Conservation (phyloP, 2,797 vertebrate species). For the Lindbergichthys nudifrons region DNA sequence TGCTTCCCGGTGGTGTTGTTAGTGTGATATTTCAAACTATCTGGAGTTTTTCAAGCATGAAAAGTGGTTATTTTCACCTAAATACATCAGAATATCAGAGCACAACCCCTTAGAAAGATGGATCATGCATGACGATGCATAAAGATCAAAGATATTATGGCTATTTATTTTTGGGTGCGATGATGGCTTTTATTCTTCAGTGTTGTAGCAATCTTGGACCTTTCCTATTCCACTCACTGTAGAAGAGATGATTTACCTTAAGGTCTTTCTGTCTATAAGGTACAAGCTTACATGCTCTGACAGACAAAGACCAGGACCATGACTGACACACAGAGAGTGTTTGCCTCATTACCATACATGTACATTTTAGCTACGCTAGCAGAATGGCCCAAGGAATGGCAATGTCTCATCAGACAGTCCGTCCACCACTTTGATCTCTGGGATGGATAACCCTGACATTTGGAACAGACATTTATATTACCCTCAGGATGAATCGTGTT, state of each 20-base stretch:
- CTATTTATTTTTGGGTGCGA: conserved; percentile 5
- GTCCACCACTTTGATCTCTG: neutral
- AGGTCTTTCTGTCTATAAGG: neutral
- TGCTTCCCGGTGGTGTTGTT: conserved; percentile 18
- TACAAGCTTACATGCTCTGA: too few species aligned
- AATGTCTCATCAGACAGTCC: neutral
- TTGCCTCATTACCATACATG: neutral
- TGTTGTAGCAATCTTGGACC: neutral
- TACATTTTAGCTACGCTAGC: neutral
- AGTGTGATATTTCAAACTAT: conserved; percentile 7
- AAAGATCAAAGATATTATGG: conserved; percentile 10
- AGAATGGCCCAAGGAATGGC: neutral
- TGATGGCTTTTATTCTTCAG: conserved; percentile 3
- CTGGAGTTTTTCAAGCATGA: conserved; percentile 26
- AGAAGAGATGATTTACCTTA: neutral
- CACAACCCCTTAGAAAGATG: neutral
- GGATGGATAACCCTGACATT: neutral
- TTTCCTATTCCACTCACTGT: neutral
- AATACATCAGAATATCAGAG: neutral
- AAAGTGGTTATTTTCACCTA: conserved; percentile 17
- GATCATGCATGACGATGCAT: neutral
- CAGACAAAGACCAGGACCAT: neutral
- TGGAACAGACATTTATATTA: neutral
- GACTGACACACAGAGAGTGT: neutral
- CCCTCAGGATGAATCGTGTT: neutral